Evolutionary conservation across 2,888 invertebrate genomes (phyloP).

Genomic region (Deilephila elpenor): DNA sequence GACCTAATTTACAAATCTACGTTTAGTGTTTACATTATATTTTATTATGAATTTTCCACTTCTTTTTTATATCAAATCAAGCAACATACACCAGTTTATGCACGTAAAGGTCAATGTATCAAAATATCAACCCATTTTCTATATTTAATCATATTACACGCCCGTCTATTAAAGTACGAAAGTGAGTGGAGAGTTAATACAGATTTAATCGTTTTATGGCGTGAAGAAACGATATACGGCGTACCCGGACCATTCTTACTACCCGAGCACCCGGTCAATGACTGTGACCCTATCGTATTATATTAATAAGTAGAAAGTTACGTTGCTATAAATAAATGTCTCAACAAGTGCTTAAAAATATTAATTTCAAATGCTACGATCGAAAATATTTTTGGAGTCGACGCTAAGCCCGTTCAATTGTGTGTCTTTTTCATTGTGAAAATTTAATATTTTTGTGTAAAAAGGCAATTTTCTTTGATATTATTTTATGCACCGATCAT

Average conservation of each 20-base stretch:
- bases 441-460: too few species aligned
- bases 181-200: neutral
- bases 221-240: constrained; percentile 12
- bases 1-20: too few species aligned
- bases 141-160: neutral
- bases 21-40: too few species aligned
- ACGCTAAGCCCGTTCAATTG: too few species aligned
- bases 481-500: too few species aligned
- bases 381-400: too few species aligned
- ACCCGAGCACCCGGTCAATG: neutral
- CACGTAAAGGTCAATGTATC: too few species aligned
- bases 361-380: neutral
- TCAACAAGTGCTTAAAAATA: neutral
- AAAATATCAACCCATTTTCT: neutral
- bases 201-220: constrained; percentile 7
- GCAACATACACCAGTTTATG: too few species aligned
- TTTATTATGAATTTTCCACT: too few species aligned
- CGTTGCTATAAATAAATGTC: neutral
- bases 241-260: neutral
- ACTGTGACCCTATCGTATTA: neutral
- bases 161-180: neutral
- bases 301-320: neutral
- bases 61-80: too few species aligned
- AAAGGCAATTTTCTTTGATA: too few species aligned
- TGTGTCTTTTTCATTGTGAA: too few species aligned